These are phyloP conservation scores for Crocallis elinguaria DNA, from an alignment of 2,888 invertebrate species.

Conservation along the genomic window DNA sequence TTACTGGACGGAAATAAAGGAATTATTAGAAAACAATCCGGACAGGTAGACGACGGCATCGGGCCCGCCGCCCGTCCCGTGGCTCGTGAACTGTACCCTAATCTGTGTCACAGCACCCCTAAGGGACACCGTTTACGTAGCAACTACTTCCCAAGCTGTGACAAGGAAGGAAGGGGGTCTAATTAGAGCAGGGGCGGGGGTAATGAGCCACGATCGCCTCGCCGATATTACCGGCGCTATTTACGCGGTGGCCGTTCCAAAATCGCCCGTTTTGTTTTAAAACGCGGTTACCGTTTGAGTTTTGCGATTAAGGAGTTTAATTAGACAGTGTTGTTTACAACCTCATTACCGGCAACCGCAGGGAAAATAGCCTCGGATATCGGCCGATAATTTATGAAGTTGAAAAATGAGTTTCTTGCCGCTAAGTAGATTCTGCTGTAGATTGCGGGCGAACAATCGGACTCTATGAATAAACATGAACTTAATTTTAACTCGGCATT, in stretches of 20 bases:
- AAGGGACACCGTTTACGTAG: slow-evolving; percentile 22
- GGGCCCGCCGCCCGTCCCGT: slow-evolving; percentile 29
- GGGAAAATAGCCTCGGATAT: slow-evolving; percentile 75
- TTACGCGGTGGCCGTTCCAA: slow-evolving; percentile 82
- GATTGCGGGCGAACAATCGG: slow-evolving; percentile 64
- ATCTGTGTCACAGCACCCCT: slow-evolving; percentile 20
- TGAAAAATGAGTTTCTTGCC: slow-evolving; percentile 78
- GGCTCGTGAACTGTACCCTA: slow-evolving; percentile 1
- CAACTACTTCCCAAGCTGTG: slow-evolving; percentile 25
- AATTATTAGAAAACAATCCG: slow-evolving; percentile 83
- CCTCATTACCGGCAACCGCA: slow-evolving; percentile 78
- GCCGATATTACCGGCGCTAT: slow-evolving; percentile 82
- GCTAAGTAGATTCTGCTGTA: slow-evolving; percentile 65
- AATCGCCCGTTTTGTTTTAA: slow-evolving; percentile 84
- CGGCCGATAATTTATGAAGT: slow-evolving; percentile 80
- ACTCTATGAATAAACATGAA: slow-evolving; percentile 69
- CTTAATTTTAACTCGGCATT: slow-evolving; percentile 46
- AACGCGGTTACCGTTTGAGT: slow-evolving; percentile 83
- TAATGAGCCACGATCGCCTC: slow-evolving; percentile 84
- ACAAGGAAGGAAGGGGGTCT: slow-evolving; percentile 66
- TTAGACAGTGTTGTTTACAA: slow-evolving; percentile 84
- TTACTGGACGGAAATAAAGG: slow-evolving; percentile 75
- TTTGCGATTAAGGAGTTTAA: slow-evolving; percentile 85
- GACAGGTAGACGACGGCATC: slow-evolving; percentile 45
- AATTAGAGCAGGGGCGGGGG: slow-evolving; percentile 78